Conservation (phyloP, 2,888 invertebrate genomes). For the Subacronicta megacephala region DNA sequence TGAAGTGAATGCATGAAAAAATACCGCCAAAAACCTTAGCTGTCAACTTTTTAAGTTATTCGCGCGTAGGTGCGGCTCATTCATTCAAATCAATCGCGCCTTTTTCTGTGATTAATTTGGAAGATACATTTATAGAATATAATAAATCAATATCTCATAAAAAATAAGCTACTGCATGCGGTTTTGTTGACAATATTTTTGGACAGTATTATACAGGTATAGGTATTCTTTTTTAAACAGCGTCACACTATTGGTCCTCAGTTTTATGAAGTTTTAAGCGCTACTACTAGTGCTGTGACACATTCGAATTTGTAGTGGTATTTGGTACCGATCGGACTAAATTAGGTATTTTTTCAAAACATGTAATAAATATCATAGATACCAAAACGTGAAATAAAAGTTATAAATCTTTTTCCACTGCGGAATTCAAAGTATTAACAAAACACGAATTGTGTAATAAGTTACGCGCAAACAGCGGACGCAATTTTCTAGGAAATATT, state of each 20-base stretch:
- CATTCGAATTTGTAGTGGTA: no score
- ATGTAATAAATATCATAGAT: no score
- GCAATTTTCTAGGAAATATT: conserved; percentile 25
- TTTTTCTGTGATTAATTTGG: conserved; percentile 44
- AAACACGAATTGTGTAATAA: conserved; percentile 30
- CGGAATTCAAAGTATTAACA: conserved; percentile 28
- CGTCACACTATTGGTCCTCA: no score
- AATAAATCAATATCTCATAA: conserved; percentile 46
- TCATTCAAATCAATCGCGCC: conserved; percentile 51
- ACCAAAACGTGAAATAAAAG: no score
- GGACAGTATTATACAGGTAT: conserved; percentile 22
- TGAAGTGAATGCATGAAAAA: conserved; percentile 27
- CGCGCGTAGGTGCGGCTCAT: conserved; percentile 43
- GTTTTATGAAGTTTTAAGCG: no score
- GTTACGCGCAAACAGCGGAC: conserved; percentile 34
- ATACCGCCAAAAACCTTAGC: conserved; percentile 18
- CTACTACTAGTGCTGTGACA: no score
- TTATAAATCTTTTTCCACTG: not conserved
- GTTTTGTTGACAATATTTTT: conserved; percentile 30
- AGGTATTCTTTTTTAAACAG: conserved; percentile 9
- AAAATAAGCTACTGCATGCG: conserved; percentile 43
- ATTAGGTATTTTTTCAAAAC: no score
- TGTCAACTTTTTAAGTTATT: conserved; percentile 34
- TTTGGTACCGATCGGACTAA: no score
- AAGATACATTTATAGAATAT: conserved; percentile 39